These are phyloP conservation scores for Lonchura striata DNA, from an alignment of 2,113 vertebrate genomes.

Conservation along the genomic window DNA sequence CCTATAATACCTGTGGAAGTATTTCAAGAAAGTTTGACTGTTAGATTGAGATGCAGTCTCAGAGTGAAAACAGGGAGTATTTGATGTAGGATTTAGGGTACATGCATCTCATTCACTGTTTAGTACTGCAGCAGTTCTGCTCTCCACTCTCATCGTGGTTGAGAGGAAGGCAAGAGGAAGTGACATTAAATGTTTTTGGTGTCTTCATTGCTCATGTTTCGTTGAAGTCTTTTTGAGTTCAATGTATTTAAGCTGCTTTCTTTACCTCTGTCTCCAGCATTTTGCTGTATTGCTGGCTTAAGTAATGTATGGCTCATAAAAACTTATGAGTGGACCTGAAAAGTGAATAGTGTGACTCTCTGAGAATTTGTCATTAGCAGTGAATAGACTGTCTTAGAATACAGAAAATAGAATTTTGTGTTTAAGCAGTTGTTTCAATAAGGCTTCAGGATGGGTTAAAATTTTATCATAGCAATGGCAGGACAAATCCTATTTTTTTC, in stretches of 20 bases:
- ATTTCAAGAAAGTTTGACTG: neutral
- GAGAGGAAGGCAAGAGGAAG: neutral
- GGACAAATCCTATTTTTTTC: neutral
- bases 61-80: neutral
- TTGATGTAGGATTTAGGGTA: neutral
- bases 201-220: neutral
- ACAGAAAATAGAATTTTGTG: neutral
- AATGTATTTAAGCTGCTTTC: neutral
- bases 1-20: neutral
- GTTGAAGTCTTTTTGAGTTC: neutral
- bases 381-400: neutral
- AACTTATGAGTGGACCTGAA: neutral
- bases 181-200: neutral
- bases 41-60: neutral
- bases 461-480: neutral
- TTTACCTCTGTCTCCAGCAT: neutral
- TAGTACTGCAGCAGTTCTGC: accelerated
- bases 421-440: neutral
- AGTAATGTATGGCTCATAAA: neutral
- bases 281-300: neutral
- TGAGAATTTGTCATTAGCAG: neutral
- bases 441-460: neutral
- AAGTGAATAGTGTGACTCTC: neutral
- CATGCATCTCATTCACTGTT: neutral
- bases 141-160: neutral